These are phyloP conservation scores for Drosophila greeni DNA, from an alignment of 2,888 invertebrate species.

Conservation along the genomic window DNA sequence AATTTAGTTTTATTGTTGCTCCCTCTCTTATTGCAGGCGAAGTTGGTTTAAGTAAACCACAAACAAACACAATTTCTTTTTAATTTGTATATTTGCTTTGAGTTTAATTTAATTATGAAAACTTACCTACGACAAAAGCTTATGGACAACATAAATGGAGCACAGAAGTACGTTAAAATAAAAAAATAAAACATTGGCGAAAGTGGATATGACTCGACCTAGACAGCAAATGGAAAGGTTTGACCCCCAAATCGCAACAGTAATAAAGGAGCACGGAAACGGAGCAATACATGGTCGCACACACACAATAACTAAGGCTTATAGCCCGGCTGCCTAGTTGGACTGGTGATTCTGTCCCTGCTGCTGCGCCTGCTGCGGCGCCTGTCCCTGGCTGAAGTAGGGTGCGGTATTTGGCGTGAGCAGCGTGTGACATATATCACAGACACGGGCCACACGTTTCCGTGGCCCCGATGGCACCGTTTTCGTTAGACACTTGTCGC, in stretches of 20 bases:
- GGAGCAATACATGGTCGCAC: conserved; percentile 25
- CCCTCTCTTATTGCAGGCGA: conserved; percentile 50
- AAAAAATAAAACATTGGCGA: conserved; percentile 26
- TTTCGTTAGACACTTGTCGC: conserved; percentile 89
- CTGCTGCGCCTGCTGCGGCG: conserved; percentile 73
- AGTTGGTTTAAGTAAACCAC: conserved; percentile 54
- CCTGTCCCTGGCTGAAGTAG: conserved; percentile 89
- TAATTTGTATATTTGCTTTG: conserved; percentile 45
- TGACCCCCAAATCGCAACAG: conserved; percentile 24
- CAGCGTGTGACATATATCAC: conserved; percentile 98
- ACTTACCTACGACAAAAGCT: conserved; percentile 53
- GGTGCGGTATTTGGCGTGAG: conserved; percentile 94
- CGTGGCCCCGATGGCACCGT: conserved; percentile 92
- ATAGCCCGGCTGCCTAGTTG: conserved; percentile 52
- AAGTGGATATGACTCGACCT: conserved; percentile 59
- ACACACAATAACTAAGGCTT: conserved; percentile 9
- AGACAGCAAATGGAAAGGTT: conserved; percentile 35
- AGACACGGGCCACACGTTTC: conserved; percentile 91
- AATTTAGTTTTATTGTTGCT: neutral
- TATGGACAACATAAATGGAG: conserved; percentile 36
- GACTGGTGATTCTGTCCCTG: conserved; percentile 64
- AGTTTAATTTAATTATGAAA: conserved; percentile 61
- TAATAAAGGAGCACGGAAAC: conserved; percentile 28
- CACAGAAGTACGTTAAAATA: conserved; percentile 27
- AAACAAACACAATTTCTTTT: conserved; percentile 23